These are phyloP conservation scores for Danaus chrysippus DNA, from an alignment of 2,888 invertebrate genomes.

Conservation along the genomic window DNA sequence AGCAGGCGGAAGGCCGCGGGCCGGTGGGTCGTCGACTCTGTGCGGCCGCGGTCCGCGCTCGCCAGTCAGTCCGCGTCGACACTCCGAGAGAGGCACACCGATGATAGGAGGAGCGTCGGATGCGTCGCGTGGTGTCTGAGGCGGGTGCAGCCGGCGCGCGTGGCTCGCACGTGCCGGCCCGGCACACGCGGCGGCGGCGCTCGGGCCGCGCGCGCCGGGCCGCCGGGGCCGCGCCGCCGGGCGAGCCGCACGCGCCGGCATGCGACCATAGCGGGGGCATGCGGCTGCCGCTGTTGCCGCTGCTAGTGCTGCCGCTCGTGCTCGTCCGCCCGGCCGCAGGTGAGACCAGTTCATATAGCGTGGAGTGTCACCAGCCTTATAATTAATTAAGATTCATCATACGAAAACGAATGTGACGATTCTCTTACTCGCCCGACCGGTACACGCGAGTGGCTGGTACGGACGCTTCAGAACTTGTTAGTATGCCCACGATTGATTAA, in stretches of 20 bases:
- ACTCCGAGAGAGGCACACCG: conserved; percentile 58
- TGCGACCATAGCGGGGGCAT: conserved; percentile 71
- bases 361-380: conserved; percentile 20
- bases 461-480: conserved; percentile 24
- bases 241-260: conserved; percentile 60
- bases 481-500: conserved; percentile 30
- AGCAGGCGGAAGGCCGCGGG: conserved; percentile 36
- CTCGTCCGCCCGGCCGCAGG: conserved; percentile 74
- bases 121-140: conserved; percentile 42
- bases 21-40: conserved; percentile 41
- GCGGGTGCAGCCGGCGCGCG: conserved; percentile 43
- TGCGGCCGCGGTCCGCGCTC: conserved; percentile 39
- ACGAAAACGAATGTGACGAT: conserved; percentile 42
- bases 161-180: conserved; percentile 41
- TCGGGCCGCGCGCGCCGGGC: conserved; percentile 43
- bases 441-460: conserved; percentile 35
- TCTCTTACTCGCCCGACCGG: conserved; percentile 44
- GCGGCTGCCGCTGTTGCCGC: conserved; percentile 75
- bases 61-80: conserved; percentile 58
- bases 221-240: conserved; percentile 54
- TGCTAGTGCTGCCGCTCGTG: conserved; percentile 73
- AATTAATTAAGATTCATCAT: conserved; percentile 46
- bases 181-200: conserved; percentile 40
- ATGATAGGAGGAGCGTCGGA: conserved; percentile 38
- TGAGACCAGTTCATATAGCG: conserved; percentile 39